These are phyloP conservation scores for Drosophila takahashii DNA, from an alignment of 1,140 invertebrate genomes.

Conservation along the genomic window DNA sequence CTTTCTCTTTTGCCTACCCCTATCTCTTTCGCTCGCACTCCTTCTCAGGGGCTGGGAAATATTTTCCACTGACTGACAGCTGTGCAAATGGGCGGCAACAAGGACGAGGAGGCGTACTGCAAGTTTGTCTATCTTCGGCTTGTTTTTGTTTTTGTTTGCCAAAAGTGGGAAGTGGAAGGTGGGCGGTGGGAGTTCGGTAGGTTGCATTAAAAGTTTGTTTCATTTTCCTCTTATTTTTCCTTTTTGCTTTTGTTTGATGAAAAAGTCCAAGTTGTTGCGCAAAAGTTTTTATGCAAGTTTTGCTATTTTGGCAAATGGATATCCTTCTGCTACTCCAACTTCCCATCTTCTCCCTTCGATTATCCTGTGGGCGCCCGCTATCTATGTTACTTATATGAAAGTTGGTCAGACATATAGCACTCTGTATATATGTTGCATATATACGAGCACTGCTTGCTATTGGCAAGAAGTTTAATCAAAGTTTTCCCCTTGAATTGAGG, in stretches of 20 bases:
- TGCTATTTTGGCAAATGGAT: slow-evolving; percentile 83
- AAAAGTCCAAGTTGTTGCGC: slow-evolving; percentile 82
- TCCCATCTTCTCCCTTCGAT: slow-evolving; percentile 21
- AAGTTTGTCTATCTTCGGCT: slow-evolving; percentile 44
- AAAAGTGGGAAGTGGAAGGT: slow-evolving; percentile 34
- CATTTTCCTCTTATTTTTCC: slow-evolving; percentile 63
- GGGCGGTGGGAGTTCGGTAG: neutral
- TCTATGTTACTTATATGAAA: slow-evolving; percentile 57
- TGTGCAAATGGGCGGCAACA: slow-evolving; percentile 68
- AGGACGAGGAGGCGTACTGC: slow-evolving; percentile 46
- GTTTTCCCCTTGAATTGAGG: slow-evolving; percentile 33
- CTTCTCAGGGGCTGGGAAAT: slow-evolving; percentile 37
- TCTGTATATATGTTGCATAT: slow-evolving; percentile 10
- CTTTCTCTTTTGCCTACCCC: neutral
- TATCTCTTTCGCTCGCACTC: slow-evolving; percentile 26
- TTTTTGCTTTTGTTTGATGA: slow-evolving; percentile 76
- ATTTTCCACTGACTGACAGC: slow-evolving; percentile 81
- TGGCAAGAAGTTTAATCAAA: slow-evolving; percentile 76
- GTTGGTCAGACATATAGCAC: slow-evolving; percentile 44
- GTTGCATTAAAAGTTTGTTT: slow-evolving; percentile 81
- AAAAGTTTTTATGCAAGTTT: slow-evolving; percentile 83
- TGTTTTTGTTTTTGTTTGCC: slow-evolving; percentile 26
- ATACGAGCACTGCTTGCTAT: slow-evolving; percentile 35
- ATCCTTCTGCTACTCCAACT: slow-evolving; percentile 51
- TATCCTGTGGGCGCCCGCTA: slow-evolving; percentile 39